A percentile compares a stretch with the other conserved stretches of the same genome.
phyloP scores from a whole-genome alignment of 2,113 vertebrate species.

The Siphamia tubifer region DNA sequence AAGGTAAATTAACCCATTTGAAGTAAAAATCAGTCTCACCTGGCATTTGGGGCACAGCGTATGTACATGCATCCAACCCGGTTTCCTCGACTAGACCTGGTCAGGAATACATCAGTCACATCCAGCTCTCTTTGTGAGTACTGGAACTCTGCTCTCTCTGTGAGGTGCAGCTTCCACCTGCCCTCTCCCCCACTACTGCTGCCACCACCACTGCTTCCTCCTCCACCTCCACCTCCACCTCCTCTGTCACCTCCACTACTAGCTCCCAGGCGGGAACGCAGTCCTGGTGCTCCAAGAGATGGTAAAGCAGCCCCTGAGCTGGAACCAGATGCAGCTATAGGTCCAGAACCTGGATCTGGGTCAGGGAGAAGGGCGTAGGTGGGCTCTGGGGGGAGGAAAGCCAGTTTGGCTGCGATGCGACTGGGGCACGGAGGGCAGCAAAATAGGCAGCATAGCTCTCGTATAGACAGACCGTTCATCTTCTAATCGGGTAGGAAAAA shows the following conservation, averaged over 20 bases:
- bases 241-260: conserved; percentile 53
- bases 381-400: conserved; percentile 95
- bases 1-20: too few relatives aligned
- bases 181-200: conserved; percentile 54
- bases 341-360: conserved; percentile 78
- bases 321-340: conserved; percentile 64
- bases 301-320: conserved; percentile 52
- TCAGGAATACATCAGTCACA: conserved; percentile 92
- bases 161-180: conserved; percentile 93
- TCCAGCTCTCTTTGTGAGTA: conserved; percentile 95
- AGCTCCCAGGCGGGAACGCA: conserved; percentile 72
- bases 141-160: conserved; percentile 95
- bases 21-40: conserved; percentile 81
- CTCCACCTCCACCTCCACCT: background rate
- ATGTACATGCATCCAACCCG: conserved; percentile 96
- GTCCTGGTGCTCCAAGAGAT: conserved; percentile 71
- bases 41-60: conserved; percentile 91
- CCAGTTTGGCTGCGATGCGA: conserved; percentile 95
- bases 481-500: conserved; percentile 63
- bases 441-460: conserved; percentile 97
- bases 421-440: conserved; percentile 98
- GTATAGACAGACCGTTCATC: conserved; percentile 96
- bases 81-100: conserved; percentile 92
- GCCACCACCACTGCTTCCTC: background rate
- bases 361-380: conserved; percentile 92